Evolutionary conservation across 2,113 vertebrate genomes (phyloP), one percentile per base, ranked within the genome.

Genomic region (Toxostoma redivivum): DNA sequence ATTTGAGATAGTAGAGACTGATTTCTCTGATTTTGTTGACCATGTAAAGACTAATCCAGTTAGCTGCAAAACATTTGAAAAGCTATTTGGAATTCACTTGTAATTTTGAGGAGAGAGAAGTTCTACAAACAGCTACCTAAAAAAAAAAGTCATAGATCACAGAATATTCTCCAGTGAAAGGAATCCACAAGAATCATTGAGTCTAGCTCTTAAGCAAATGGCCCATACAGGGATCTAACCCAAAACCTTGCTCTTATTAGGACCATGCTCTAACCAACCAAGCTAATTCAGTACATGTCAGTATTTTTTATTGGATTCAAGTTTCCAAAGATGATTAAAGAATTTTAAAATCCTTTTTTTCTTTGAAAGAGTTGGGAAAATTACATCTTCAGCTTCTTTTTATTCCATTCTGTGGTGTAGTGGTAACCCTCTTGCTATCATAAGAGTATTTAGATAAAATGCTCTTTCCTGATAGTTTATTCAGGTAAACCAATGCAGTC

Each of bases 211-310:
- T 14, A 25, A 66, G 31, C 14, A 20, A 58, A 50, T 13, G 24
- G 30, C 10, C 20, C 30, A 20, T 24, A 4, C 12, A 57, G 31
- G 9, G 31, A 35, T 50, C 7, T 25, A 66, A 25, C 8, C 20
- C 42, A 31, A 42, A 76, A 4, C 16, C 35, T 66, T 76, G 35
- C 3, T 76, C 9, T 35, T 57, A 17, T 5, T 35, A 66, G 16
- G 31, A 57, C 35, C 4, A 4, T 50, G 12, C 25, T 50, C 44
- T 25, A 35, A 50, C 7, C 35, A 57, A 31, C 30, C 0, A 0
- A 42, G 9, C 4, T 35, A 76, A 58, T 35, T 50, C 31, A 24
- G 38, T 66, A 57, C 28, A 15, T 15, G 66, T 16, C 53, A 54
- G 22, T 33, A 45, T 14, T 67, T 80, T 76, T 40, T 0, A 27